Evolutionary conservation across 2,888 invertebrate species (phyloP), one percentile per base, ranked within the genome.

Genomic region (Scaptomyza polygonia): DNA sequence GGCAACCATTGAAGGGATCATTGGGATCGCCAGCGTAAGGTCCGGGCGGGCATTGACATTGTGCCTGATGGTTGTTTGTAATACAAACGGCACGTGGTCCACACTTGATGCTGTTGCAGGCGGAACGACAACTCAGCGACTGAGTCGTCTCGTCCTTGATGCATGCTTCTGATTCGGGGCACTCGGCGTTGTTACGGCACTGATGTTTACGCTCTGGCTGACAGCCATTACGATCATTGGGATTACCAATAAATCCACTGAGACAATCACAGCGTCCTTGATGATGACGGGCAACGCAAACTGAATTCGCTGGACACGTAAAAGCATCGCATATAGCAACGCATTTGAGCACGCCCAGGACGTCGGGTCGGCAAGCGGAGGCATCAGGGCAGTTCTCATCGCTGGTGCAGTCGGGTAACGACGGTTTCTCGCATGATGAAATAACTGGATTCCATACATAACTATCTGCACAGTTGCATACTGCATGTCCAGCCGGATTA

Each of bases 171-270:
- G 95, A 95, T 92, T 97, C 97, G 30, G 95, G 92, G 86, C 97
- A 98, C 90, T 97, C 96, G 32, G 94, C 95, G 90, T 97, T 96
- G 42, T 95, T 94, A 12, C 93, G 93, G 86, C 98, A 98, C 89
- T 95, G 94, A 84, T 97, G 95, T 89, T 94, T 95, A 14, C 94
- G 93, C 1, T 95, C 91, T 12, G 94, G 94, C 78, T 94, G 93
- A 86, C 98, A 98, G n/a, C 98, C 98, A 74, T 95, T 95, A 25
- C 98, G 94, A 88, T 97, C 96, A 86, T 97, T 97, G 16, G 97
- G 96, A 92, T 98, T 98, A 36, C 98, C 98, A 11, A 95, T 94
- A 90, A 94, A 98, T 4, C 97, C 97, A 39, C 94, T 92, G 16
- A 96, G 92, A 89, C 98, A 98, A 86, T 96, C 95, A 89, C 98